Evolutionary conservation across 37 sponge, comb jelly and placozoan species (phyloP), one percentile per base, ranked within the genome.

Genomic region (Mnemiopsis leidyi): DNA sequence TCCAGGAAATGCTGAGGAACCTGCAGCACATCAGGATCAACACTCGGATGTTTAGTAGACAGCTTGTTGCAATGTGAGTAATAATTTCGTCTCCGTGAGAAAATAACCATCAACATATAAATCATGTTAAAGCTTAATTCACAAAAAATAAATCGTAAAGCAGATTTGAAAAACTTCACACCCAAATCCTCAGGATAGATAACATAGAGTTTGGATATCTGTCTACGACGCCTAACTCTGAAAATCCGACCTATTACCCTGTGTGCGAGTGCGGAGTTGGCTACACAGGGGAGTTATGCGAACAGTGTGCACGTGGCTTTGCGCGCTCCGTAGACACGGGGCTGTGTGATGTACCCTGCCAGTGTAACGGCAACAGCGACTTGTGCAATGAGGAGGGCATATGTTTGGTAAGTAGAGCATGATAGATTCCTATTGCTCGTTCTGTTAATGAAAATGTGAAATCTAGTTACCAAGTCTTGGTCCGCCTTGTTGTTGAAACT

Each of bases 31-130:
- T 79, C 36, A 34, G 82, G 82, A 33, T 79, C 21, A 32, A 33
- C 34, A 33, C 82, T 23, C 2, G 13, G 37, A 79, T 79, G 82
- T 79, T 79, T 31, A 36, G 32, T 20, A 29, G 36, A 30, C 82
- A 79, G 32, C 35, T 79, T 36, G 34, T 79, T 31, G 35, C 82
- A 1, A 79, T 79, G 82, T 79, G 32, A 79, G 82, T 29, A n/a
- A n/a, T n/a, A n/a, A n/a, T n/a, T n/a, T n/a, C n/a, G n/a, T n/a
- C n/a, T n/a, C n/a, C 68, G 13, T 21, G 13, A 67, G 20, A 21
- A 67, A 67, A 67, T 20, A 67, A 67, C 68, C 68, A 67, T 21
- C 68, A 21, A n/a, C n/a, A n/a, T n/a, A n/a, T n/a, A n/a, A n/a
- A n/a, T n/a, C n/a, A n/a, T n/a, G n/a, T n/a, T n/a, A n/a, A 20